These are phyloP conservation scores for Anolis carolinensis DNA, from an alignment of 2,113 vertebrate genomes.

Conservation along the genomic window DNA sequence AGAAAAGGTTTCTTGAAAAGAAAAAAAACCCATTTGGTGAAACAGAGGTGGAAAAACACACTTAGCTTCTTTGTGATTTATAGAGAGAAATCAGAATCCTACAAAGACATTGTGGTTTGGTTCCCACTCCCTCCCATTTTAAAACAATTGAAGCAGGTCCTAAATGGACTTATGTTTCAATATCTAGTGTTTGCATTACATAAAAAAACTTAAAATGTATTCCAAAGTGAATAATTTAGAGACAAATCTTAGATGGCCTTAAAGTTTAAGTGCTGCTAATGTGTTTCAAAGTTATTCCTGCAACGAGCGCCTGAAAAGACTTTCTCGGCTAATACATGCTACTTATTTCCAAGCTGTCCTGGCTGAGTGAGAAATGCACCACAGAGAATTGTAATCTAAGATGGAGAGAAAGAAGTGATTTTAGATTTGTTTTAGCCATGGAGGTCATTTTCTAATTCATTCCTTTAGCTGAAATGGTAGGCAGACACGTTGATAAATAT, in stretches of 20 bases:
- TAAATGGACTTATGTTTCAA: conserved; percentile 25
- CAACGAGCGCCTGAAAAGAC: conserved; percentile 29
- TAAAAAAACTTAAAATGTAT: neutral
- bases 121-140: neutral
- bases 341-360: conserved; percentile 39
- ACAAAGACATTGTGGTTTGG: neutral
- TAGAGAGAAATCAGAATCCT: neutral
- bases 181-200: conserved; percentile 24
- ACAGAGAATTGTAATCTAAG: conserved; percentile 40
- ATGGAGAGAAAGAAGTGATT: conserved; percentile 43
- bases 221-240: conserved; percentile 26
- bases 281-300: conserved; percentile 53
- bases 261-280: conserved; percentile 54
- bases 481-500: neutral
- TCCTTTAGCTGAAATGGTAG: conserved; percentile 5
- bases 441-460: conserved; percentile 44
- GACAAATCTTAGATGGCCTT: conserved; percentile 45
- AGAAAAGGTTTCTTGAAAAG: neutral
- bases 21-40: neutral
- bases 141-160: conserved; percentile 28
- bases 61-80: neutral
- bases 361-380: conserved; percentile 24
- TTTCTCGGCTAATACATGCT: conserved; percentile 19
- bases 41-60: neutral
- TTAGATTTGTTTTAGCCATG: conserved; percentile 25